Conservation (phyloP, 2,113 vertebrate genomes). For the Calcarius ornatus region DNA sequence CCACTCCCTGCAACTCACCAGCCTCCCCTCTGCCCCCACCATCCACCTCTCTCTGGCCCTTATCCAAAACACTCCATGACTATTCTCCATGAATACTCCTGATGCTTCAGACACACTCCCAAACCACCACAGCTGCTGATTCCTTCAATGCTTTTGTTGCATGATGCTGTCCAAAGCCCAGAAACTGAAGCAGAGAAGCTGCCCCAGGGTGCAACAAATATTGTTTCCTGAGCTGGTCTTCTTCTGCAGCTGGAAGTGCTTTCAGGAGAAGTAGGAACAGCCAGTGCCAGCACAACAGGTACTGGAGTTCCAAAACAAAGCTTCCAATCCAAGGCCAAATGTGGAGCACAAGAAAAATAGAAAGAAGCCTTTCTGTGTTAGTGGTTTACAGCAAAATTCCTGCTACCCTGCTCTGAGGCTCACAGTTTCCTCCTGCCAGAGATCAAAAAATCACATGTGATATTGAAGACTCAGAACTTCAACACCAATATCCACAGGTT, state of each 20-base stretch:
- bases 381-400: background rate
- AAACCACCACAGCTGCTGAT: background rate
- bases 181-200: background rate
- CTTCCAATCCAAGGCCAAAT: background rate
- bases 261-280: background rate
- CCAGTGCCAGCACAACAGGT: background rate
- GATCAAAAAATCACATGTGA: accelerated
- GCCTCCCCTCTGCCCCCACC: too few species aligned
- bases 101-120: background rate
- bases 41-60: background rate
- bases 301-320: background rate
- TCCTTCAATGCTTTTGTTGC: background rate
- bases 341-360: background rate
- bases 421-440: background rate
- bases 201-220: background rate
- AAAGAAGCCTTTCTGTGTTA: background rate
- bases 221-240: background rate
- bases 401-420: background rate
- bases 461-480: background rate
- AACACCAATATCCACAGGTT: background rate
- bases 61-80: background rate
- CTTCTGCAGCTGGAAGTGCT: background rate
- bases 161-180: background rate
- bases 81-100: background rate
- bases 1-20: background rate